Conservation (phyloP, 2,797 vertebrate genomes). For the Ceryle rudis region DNA sequence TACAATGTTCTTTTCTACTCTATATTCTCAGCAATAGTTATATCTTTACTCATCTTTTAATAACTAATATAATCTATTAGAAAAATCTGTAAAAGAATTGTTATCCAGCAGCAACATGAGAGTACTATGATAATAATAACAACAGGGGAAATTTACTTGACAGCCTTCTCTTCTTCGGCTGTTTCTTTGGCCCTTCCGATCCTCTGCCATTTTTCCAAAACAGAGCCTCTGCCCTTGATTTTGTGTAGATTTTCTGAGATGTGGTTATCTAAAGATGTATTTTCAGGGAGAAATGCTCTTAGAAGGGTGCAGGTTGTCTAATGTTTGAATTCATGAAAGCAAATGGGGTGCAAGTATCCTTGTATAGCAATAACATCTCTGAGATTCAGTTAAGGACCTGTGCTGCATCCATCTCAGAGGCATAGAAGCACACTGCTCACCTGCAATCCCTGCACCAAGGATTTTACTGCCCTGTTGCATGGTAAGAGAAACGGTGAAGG, state of each 20-base stretch:
- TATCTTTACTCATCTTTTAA: neutral
- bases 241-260: neutral
- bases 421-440: neutral
- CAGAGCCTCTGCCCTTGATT: neutral
- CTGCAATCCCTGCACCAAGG: neutral
- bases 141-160: neutral
- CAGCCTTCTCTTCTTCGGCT: neutral
- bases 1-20: neutral
- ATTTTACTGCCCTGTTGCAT: neutral
- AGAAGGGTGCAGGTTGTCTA: neutral
- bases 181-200: neutral
- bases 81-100: neutral
- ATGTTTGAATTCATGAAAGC: neutral
- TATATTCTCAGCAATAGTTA: neutral
- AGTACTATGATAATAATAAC: neutral
- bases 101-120: neutral
- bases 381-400: neutral
- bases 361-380: neutral
- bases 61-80: neutral
- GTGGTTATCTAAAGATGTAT: neutral
- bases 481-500: neutral
- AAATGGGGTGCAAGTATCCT: neutral
- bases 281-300: neutral
- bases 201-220: neutral
- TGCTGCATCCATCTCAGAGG: accelerated